Base-by-base conservation (phyloP, 2,113 vertebrate genomes). In the Phyllopteryx taeniolatus region DNA sequence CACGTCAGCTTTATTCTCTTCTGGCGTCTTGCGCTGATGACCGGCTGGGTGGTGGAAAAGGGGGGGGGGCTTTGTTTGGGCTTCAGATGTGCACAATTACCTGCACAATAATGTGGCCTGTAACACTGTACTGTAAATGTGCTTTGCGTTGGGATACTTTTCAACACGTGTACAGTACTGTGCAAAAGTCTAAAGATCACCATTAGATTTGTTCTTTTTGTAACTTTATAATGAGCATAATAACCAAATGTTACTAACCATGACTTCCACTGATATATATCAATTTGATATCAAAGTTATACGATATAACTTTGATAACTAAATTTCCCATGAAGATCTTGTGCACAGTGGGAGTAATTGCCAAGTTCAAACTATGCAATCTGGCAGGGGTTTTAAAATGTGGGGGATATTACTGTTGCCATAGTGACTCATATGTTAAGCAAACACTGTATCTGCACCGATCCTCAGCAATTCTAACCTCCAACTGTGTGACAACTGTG, bases 11-110 rank as follows among this genome's bases (percentile, higher is more conserved):
- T 47, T 66, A 27, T 68, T 68, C 54, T 72, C 64, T 49, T 31
- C 27, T 31, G 33, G 83, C 80, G 74, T 81, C 77, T 78, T 73
- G 79, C 79, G 31, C 49, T 31, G 42, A 66, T 66, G 14, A 9
- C 22, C 27, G 22, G 12, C 44, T 31, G 44, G 8, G 20, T 65
- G 17, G 42, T 46, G 63, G n/a, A 42, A 33, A 35, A 27, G 27
- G 4, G 56, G 31, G 15, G 68, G 62, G 60, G 65, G 39, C 64
- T 78, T 62, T 19, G 62, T 74, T 73, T 74, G 9, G 56, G 57
- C 73, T 71, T 67, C 7, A 83, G 68, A 80, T 70, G 42, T 72
- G 70, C 75, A 77, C 47, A 61, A 82, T 81, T 83, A 80, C 60
- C 78, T 80, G 75, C 59, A 79, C 56, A 47, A 75, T 51, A 53